phyloP scores from a whole-genome alignment of 2,888 invertebrate species.

The Strigamia transsilvanica region DNA sequence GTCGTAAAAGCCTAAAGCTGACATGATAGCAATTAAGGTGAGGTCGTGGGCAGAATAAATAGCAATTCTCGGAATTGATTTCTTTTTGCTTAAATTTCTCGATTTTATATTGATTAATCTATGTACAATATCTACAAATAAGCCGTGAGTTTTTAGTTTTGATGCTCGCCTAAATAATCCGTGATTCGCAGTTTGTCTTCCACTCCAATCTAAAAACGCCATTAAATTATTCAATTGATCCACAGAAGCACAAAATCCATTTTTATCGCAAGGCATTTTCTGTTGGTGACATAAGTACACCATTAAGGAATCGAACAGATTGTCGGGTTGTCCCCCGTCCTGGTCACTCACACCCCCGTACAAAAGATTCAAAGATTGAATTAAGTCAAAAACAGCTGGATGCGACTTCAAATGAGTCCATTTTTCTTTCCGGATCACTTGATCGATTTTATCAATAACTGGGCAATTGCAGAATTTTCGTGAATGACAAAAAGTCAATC shows the following conservation, averaged over 20 bases:
- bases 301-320: constrained; percentile 80
- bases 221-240: constrained; percentile 81
- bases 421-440: constrained; percentile 69
- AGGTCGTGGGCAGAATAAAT: constrained; percentile 92
- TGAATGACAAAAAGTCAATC: constrained; percentile 81
- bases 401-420: constrained; percentile 75
- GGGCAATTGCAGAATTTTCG: constrained; percentile 80
- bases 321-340: constrained; percentile 67
- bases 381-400: constrained; percentile 76
- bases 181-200: constrained; percentile 69
- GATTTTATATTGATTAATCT: constrained; percentile 74
- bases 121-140: constrained; percentile 81
- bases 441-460: constrained; percentile 71
- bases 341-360: constrained; percentile 56
- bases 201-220: constrained; percentile 83
- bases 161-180: constrained; percentile 68
- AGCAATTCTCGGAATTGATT: constrained; percentile 74
- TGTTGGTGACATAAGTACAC: constrained; percentile 87
- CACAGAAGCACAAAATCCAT: constrained; percentile 67
- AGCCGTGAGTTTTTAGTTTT: constrained; percentile 79
- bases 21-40: constrained; percentile 82
- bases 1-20: constrained; percentile 77
- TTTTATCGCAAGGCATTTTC: constrained; percentile 75
- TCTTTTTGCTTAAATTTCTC: constrained; percentile 36
- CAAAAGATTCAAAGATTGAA: constrained; percentile 65